A percentile compares a stretch with the other conserved stretches of the same genome.
These are phyloP conservation scores for Varanus komodoensis DNA, from an alignment of 2,113 vertebrate genomes.

Conservation along the genomic window DNA sequence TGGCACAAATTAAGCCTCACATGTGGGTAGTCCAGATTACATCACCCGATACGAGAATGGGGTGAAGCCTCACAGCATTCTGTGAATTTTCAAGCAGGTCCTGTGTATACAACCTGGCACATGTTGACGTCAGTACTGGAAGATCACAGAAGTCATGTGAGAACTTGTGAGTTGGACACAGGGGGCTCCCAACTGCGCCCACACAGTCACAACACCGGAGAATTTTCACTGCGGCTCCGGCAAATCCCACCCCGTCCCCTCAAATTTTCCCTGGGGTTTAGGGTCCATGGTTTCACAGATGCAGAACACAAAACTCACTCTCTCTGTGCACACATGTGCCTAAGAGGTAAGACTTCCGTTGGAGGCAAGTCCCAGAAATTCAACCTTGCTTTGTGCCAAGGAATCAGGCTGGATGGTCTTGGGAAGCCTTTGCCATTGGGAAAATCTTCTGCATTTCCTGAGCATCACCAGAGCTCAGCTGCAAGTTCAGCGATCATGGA, in stretches of 20 bases:
- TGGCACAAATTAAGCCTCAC: background rate
- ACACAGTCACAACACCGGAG: background rate
- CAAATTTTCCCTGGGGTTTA: background rate
- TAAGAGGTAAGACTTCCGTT: no score
- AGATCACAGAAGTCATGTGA: background rate
- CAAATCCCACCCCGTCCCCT: background rate
- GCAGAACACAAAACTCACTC: background rate
- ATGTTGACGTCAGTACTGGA: background rate
- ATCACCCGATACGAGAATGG: background rate
- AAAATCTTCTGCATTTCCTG: background rate
- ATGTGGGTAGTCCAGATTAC: background rate
- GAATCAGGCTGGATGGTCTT: background rate
- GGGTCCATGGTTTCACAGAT: background rate
- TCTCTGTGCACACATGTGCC: no score
- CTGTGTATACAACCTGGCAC: background rate
- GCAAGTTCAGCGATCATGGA: background rate
- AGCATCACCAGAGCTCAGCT: background rate
- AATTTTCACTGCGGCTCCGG: background rate
- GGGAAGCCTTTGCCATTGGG: background rate
- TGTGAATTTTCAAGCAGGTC: background rate
- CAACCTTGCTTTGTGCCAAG: background rate
- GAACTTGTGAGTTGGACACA: background rate
- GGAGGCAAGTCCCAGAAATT: background rate
- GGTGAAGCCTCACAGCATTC: background rate
- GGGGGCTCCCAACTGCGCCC: no score